Base-by-base conservation (phyloP, 2,113 vertebrate genomes). In the Australoheros scitulus region DNA sequence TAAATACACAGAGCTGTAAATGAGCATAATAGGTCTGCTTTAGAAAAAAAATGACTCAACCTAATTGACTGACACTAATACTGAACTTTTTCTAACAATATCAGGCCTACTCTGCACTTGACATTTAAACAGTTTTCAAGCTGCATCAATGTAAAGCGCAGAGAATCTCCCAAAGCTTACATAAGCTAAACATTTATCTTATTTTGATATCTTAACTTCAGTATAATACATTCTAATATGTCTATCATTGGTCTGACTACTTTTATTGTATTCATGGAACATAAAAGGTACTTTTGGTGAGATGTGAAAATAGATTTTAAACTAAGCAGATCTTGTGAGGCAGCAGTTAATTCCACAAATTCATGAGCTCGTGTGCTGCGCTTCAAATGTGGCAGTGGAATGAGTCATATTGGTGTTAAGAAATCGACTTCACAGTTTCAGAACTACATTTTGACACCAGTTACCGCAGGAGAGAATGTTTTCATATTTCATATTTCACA, bases 401-500 rank as follows among this genome's bases (percentile, higher is more conserved):
- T 83, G 82, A 87, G 11, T 87, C 80, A 85, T 29, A 24, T 65
- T 13, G 5, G 70, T 61, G 84, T 47, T 8, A 20, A 82, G 75
- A 11, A 47, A 68, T 68, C 34, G 17, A 47, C 61, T 61, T 81
- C 50, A 29, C 68, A 76, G 56, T 83, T 64, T 38, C 24, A 41
- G 70, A 14, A 8, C 32, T 52, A 24, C 59, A 52, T 58, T 58
- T 26, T 58, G 57, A 58, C 22, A 4, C 29, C 72, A 29, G 50
- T 17, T 43, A n/a, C 15, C 20, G 57, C 7, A 3, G 17, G 15
- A 50, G 11, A 61, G 36, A 59, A 20, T 43, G 56, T 34, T 82
- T 79, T 61, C 34, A 60, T 76, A n/a, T 56, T 76, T 70, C 55
- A n/a, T 11, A 1, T 68, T 85, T 11, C 68, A 60, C 56, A 82